phyloP scores from a whole-genome alignment of 1,140 invertebrate species.

The Pseudomyrmex gracilis region DNA sequence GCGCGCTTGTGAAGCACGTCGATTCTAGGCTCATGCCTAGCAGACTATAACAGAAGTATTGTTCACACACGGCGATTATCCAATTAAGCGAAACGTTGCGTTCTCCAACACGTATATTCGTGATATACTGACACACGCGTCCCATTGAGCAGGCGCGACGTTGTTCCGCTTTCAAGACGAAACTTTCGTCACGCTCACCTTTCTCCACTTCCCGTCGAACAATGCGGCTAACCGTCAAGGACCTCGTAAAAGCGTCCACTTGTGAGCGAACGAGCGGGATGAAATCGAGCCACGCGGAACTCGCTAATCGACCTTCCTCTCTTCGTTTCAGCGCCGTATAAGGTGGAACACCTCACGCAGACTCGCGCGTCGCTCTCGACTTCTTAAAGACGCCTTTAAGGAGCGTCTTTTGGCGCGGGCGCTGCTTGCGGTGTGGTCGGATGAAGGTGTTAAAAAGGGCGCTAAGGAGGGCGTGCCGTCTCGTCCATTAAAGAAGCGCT shows the following conservation, averaged over 20 bases:
- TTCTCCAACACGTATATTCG: conserved; percentile 5
- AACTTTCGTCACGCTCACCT: conserved; percentile 54
- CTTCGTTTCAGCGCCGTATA: neutral
- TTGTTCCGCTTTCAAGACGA: conserved; percentile 53
- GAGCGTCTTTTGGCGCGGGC: conserved; percentile 66
- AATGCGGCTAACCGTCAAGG: conserved; percentile 50
- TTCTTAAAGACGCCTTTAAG: conserved; percentile 57
- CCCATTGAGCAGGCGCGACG: conserved; percentile 23
- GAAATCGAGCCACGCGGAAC: conserved; percentile 53
- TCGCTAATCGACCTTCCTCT: conserved; percentile 61
- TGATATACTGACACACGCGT: conserved; percentile 22
- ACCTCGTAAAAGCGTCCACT: conserved; percentile 54
- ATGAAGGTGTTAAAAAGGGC: conserved; percentile 81
- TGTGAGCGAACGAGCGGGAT: conserved; percentile 39
- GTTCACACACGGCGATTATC: conserved; percentile 11
- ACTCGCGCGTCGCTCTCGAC: conserved; percentile 5
- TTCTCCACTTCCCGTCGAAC: conserved; percentile 56
- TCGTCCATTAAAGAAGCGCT: conserved; percentile 75
- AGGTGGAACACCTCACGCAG: neutral
- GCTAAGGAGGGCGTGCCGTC: conserved; percentile 82
- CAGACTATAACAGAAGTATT: neutral
- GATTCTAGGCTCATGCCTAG: neutral
- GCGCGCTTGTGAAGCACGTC: neutral
- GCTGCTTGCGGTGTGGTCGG: conserved; percentile 34
- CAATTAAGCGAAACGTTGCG: conserved; percentile 31